phyloP scores from a whole-genome alignment of 2,113 vertebrate genomes.

The Mus pahari region DNA sequence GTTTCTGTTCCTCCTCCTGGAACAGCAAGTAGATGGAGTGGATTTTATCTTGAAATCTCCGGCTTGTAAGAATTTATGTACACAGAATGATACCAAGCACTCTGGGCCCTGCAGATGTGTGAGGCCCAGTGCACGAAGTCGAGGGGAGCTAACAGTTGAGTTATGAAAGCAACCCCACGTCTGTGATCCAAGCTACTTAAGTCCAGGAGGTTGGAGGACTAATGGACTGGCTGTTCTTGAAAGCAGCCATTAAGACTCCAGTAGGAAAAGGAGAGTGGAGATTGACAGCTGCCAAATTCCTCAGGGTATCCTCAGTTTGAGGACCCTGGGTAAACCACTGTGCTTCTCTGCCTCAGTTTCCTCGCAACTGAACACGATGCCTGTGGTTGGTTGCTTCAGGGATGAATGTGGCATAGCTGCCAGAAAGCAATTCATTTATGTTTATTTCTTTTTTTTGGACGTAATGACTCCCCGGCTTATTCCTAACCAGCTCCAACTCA shows the following conservation, averaged over 20 bases:
- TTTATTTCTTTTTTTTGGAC: background rate
- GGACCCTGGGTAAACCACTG: background rate
- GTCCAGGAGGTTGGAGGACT: background rate
- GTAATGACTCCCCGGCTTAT: background rate
- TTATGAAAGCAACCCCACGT: background rate
- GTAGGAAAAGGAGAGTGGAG: background rate
- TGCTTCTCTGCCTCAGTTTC: constrained; percentile 7
- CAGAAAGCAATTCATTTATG: background rate
- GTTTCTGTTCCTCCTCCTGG: constrained; percentile 29
- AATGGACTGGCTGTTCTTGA: background rate
- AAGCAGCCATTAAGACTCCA: background rate
- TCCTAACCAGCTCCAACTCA: background rate
- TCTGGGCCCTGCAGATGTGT: background rate
- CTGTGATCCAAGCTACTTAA: background rate
- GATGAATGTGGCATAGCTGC: background rate
- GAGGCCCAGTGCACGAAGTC: background rate
- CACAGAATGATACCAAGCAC: background rate
- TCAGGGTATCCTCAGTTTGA: background rate
- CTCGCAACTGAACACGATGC: background rate
- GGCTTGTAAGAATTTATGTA: background rate
- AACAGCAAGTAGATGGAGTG: background rate
- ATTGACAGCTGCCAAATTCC: background rate
- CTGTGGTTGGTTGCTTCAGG: background rate
- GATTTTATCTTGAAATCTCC: constrained; percentile 53
- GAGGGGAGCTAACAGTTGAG: background rate